phyloP scores from a whole-genome alignment of 1,140 invertebrate species.

The Rhysida immarginata region DNA sequence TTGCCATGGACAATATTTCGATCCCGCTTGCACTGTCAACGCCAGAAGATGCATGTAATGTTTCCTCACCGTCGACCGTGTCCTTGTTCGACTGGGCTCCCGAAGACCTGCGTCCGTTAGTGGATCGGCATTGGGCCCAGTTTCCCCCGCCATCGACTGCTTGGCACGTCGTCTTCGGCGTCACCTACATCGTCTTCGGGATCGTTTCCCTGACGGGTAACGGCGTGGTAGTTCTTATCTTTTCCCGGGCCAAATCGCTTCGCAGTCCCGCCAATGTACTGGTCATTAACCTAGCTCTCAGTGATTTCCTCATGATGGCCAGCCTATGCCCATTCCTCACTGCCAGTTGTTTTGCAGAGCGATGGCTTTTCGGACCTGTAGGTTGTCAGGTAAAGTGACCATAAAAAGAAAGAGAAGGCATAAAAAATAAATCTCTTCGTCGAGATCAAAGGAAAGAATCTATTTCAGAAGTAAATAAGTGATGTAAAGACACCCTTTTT shows the following conservation, averaged over 20 bases:
- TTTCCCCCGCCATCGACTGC: background rate
- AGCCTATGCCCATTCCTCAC: slow-evolving; percentile 51
- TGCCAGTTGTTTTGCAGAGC: slow-evolving; percentile 48
- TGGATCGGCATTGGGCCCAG: background rate
- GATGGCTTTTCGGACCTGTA: slow-evolving; percentile 46
- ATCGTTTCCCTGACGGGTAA: background rate
- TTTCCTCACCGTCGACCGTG: no score
- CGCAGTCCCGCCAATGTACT: slow-evolving; percentile 58
- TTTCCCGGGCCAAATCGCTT: slow-evolving; percentile 22
- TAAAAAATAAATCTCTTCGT: no score
- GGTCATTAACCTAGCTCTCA: slow-evolving; percentile 56
- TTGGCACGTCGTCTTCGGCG: background rate
- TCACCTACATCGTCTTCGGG: background rate
- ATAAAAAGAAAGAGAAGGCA: background rate
- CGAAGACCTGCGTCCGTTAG: background rate
- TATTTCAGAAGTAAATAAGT: no score
- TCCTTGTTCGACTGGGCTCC: background rate
- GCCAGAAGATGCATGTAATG: no score
- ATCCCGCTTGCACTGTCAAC: no score
- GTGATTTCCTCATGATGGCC: slow-evolving; percentile 49
- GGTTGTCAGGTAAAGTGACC: slow-evolving; percentile 32
- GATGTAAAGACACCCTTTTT: no score
- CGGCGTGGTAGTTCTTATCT: background rate
- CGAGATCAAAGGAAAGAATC: no score
- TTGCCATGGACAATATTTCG: no score